Evolutionary conservation across 2,888 invertebrate genomes (phyloP).

Genomic region (Cybosia mesomella): DNA sequence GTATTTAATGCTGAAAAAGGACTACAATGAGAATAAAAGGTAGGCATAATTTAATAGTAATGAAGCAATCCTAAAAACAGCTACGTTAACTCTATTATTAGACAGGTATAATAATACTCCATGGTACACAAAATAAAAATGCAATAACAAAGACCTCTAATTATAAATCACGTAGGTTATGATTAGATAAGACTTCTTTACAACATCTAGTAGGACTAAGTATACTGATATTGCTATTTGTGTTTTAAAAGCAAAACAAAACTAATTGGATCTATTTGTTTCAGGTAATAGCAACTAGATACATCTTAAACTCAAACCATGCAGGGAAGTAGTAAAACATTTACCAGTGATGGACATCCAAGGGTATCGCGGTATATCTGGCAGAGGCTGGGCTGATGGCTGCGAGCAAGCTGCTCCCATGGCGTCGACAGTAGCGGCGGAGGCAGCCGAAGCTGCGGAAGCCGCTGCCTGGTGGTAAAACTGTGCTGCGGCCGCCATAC

Average conservation of each 20-base stretch:
- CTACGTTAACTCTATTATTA: not conserved
- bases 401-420: slow-evolving; percentile 94
- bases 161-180: slow-evolving; percentile 9
- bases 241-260: slow-evolving; percentile 44
- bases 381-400: slow-evolving; percentile 94
- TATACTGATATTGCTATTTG: not conserved
- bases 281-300: slow-evolving; percentile 48
- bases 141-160: not conserved
- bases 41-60: not conserved
- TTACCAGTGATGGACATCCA: slow-evolving; percentile 99
- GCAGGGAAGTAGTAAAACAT: slow-evolving; percentile 79
- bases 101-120: not conserved
- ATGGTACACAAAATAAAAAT: not conserved
- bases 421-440: slow-evolving; percentile 92
- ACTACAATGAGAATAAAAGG: not conserved
- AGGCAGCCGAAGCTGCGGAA: slow-evolving; percentile 92
- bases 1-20: not conserved
- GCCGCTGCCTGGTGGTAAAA: slow-evolving; percentile 96
- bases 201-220: not conserved
- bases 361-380: slow-evolving; percentile 97
- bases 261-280: slow-evolving; percentile 42
- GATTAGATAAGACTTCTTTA: not conserved
- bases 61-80: not conserved
- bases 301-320: slow-evolving; percentile 61
- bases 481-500: slow-evolving; percentile 92